Evolutionary conservation across 2,113 vertebrate species (phyloP).

Genomic region (Peromyscus leucopus): DNA sequence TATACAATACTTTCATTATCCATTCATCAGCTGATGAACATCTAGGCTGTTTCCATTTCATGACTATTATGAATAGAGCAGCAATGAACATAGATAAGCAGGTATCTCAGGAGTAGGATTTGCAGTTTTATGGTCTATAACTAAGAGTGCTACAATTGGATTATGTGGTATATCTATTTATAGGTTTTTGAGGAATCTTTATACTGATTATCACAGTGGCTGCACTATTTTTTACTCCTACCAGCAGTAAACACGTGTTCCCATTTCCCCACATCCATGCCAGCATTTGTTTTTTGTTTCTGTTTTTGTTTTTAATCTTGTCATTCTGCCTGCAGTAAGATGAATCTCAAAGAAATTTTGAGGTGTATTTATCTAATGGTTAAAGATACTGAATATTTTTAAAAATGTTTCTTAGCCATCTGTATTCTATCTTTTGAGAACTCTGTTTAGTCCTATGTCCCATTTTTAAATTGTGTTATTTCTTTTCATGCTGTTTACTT

Average conservation of each 20-base stretch:
- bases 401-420: background rate
- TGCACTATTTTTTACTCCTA: background rate
- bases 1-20: background rate
- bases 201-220: background rate
- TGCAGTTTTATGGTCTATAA: too few species aligned
- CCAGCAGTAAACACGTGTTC: background rate
- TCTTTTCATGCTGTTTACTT: background rate
- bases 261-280: background rate
- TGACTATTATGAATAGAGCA: background rate
- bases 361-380: background rate
- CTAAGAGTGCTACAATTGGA: background rate
- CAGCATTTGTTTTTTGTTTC: background rate
- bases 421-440: background rate
- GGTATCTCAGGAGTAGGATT: background rate
- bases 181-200: background rate
- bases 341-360: background rate
- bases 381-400: background rate
- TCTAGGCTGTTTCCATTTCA: background rate
- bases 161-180: background rate
- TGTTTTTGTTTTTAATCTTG: background rate
- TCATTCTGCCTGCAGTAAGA: background rate
- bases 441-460: background rate
- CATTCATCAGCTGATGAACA: background rate
- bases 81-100: background rate
- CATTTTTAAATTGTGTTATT: background rate